Base-by-base conservation (phyloP, 1,140 invertebrate species). In the Ceratosolen fusciceps region DNA sequence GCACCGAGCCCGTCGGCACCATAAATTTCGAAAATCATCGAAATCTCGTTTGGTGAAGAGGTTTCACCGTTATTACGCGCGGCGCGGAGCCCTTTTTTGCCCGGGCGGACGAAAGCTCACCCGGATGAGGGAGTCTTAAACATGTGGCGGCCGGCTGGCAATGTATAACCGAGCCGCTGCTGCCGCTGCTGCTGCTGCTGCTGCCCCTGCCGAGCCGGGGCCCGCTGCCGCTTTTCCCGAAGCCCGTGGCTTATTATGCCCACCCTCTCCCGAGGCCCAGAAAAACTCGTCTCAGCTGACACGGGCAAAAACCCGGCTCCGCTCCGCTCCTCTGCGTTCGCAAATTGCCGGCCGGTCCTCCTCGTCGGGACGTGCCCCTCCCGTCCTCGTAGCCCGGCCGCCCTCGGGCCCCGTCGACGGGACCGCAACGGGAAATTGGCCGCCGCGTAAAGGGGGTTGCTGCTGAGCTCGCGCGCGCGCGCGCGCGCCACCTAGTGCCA, bases 381-480 rank as follows among this genome's bases (percentile, higher is more conserved):
- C 39, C 39, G 5, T 5, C 39, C 39, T 43, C 39, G 5, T 43
- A n/a, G n/a, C 39, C 39, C 12, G 5, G 39, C 39, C 12, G 5
- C 39, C 39, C 39, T 43, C 39, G 12, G 12, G 39, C 39, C 39
- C 5, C 39, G 5, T 7, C 39, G 39, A 12, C 39, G 39, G 12
- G 5, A 12, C 39, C 39, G 39, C 12, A 43, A 85, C 84, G 85
- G 82, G 83, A 84, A 84, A 85, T 87, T 89, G 86, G 26, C 26
- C 24, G 56, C 8, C 56, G 24, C 5, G 39, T 5, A 43, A 12
- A 5, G 39, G 5, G 39, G 39, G 12, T n/a, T n/a, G n/a, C n/a
- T n/a, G n/a, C n/a, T n/a, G n/a, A n/a, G n/a, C n/a, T n/a, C n/a
- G n/a, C n/a, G n/a, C n/a, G n/a, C n/a, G n/a, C n/a, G n/a, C n/a